Conservation (phyloP, 2,113 vertebrate species). For the Zingel zingel region DNA sequence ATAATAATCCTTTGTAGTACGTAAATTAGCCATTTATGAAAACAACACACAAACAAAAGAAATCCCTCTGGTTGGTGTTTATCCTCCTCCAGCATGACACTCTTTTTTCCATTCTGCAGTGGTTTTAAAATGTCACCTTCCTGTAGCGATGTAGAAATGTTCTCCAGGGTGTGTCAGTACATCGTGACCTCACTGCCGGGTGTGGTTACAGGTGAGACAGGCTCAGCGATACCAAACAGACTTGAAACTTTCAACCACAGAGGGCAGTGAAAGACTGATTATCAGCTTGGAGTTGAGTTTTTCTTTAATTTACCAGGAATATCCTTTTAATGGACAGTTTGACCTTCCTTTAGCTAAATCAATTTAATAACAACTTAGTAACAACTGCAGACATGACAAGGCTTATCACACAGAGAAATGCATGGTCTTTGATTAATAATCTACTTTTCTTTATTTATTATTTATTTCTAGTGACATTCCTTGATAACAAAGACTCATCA, state of each 20-base stretch:
- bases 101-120: neutral
- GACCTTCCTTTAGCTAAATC: neutral
- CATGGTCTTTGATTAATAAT: neutral
- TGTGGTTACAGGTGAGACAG: neutral
- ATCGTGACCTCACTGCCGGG: neutral
- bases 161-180: neutral
- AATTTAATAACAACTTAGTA: too few relatives aligned
- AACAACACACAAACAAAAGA: neutral
- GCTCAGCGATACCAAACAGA: neutral
- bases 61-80: neutral
- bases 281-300: neutral
- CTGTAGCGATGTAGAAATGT: neutral
- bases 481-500: neutral
- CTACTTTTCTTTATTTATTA: neutral
- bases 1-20: neutral
- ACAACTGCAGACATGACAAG: too few relatives aligned
- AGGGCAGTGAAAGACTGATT: neutral
- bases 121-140: neutral
- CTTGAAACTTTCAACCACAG: neutral
- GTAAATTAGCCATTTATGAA: neutral
- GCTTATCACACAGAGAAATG: neutral
- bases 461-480: neutral
- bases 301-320: neutral
- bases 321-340: neutral
- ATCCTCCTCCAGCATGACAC: neutral